Percentiles rank a stretch among this genome's conserved stretches.
phyloP scores from a whole-genome alignment of 2,797 vertebrate species.

The Enteromius fasciolatus region DNA sequence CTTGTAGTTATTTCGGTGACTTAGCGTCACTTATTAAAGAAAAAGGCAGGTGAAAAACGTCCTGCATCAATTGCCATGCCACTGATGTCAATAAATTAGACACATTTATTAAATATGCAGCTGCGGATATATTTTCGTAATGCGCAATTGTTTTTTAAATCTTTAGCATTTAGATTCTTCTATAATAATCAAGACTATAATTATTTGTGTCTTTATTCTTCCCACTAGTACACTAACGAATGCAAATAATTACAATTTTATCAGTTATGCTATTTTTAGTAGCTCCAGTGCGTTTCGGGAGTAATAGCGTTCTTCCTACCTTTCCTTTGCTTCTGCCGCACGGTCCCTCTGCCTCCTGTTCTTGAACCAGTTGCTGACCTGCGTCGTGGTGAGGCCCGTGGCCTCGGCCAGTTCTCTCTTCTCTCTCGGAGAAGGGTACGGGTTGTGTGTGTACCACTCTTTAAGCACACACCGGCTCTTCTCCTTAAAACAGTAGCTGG shows the following conservation, averaged over 20 bases:
- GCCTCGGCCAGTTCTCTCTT: slow-evolving; percentile 76
- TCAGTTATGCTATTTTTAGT: no score
- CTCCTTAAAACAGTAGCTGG: slow-evolving; percentile 87
- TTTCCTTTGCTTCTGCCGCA: slow-evolving; percentile 79
- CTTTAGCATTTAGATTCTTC: background rate
- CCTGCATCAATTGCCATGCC: background rate
- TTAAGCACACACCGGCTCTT: slow-evolving; percentile 82
- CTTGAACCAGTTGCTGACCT: slow-evolving; percentile 86
- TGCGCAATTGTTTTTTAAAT: background rate
- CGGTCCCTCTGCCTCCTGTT: slow-evolving; percentile 82
- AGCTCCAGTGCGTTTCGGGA: background rate
- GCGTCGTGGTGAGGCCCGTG: slow-evolving; percentile 74
- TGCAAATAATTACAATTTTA: background rate
- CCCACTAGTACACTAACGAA: background rate
- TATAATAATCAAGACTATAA: background rate
- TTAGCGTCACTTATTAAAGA: background rate
- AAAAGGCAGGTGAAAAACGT: background rate
- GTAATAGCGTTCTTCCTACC: slow-evolving; percentile 59
- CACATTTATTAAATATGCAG: background rate
- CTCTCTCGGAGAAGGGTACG: slow-evolving; percentile 76
- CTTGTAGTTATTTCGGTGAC: background rate
- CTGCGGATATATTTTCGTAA: background rate
- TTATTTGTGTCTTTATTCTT: background rate
- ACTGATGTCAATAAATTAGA: background rate
- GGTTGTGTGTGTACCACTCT: slow-evolving; percentile 82